A percentile compares a stretch with the other conserved stretches of the same genome.
These are phyloP conservation scores for Pantala flavescens DNA, from an alignment of 1,140 invertebrate genomes.

Conservation along the genomic window DNA sequence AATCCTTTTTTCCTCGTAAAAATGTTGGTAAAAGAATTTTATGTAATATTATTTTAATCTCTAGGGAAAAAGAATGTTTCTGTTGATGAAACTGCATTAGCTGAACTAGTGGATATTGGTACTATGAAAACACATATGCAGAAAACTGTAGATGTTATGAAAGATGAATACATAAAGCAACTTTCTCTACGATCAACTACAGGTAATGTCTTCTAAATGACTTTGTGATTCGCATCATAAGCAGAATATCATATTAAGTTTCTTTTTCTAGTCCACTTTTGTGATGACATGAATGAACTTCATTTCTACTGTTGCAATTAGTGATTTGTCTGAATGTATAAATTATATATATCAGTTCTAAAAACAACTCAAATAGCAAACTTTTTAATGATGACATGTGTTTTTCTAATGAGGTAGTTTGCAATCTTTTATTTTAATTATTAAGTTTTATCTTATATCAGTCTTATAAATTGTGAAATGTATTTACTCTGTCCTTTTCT, in stretches of 20 bases:
- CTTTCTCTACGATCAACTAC: conserved; percentile 57
- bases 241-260: too few relatives aligned
- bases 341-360: conserved; percentile 1
- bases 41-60: too few relatives aligned
- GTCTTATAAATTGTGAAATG: background rate
- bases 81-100: conserved; percentile 55
- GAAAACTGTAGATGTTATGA: conserved; percentile 53
- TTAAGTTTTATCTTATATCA: too few relatives aligned
- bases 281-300: too few relatives aligned
- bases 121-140: conserved; percentile 54
- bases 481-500: conserved; percentile 22
- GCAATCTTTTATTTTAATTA: too few relatives aligned
- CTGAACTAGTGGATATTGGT: conserved; percentile 57
- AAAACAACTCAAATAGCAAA: conserved; percentile 7
- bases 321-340: too few relatives aligned
- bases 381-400: background rate
- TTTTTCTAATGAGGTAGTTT: too few relatives aligned
- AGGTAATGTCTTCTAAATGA: conserved; percentile 31
- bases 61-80: conserved; percentile 21
- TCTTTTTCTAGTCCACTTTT: too few relatives aligned
- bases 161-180: conserved; percentile 67
- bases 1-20: too few relatives aligned
- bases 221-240: too few relatives aligned
- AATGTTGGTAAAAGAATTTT: too few relatives aligned
- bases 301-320: too few relatives aligned